phyloP scores from a whole-genome alignment of 2,113 vertebrate genomes.

The Colaptes auratus region DNA sequence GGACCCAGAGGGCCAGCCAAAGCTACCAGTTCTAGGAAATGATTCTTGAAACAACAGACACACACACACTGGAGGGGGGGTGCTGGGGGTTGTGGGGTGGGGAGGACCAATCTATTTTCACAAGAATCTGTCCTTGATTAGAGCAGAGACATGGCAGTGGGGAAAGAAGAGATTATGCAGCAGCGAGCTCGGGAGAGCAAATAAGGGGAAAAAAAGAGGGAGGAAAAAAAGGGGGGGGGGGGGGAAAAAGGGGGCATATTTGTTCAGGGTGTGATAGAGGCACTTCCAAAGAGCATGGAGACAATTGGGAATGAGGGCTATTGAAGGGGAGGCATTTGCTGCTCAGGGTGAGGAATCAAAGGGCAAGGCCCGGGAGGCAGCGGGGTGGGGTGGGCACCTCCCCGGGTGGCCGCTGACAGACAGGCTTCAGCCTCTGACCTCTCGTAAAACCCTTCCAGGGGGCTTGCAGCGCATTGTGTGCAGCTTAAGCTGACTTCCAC shows the following conservation, averaged over 20 bases:
- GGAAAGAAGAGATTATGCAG: conserved; percentile 58
- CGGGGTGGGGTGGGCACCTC: conserved; percentile 4
- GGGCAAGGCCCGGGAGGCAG: background rate
- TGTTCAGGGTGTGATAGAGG: conserved; percentile 65
- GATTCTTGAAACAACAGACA: background rate
- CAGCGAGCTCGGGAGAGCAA: conserved; percentile 55
- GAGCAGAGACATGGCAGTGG: conserved; percentile 48
- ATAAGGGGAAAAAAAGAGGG: background rate
- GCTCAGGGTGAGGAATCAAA: conserved; percentile 40
- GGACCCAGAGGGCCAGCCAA: conserved; percentile 42
- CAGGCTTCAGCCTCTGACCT: background rate
- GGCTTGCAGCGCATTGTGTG: background rate
- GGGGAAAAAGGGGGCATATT: conserved; percentile 19
- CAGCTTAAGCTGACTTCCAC: conserved; percentile 19
- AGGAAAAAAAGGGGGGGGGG: background rate
- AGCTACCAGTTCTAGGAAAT: conserved; percentile 66
- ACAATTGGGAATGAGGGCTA: conserved; percentile 63
- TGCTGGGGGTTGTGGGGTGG: background rate
- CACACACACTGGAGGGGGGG: background rate
- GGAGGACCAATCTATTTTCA: conserved; percentile 45
- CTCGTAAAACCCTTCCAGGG: conserved; percentile 40
- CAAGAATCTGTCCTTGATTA: conserved; percentile 74
- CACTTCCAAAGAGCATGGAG: conserved; percentile 31
- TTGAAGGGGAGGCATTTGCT: background rate
- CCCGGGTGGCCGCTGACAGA: conserved; percentile 10